Percentiles rank a stretch among this genome's conserved stretches.
Conservation (phyloP, 2,113 vertebrate species). For the Eptesicus fuscus region DNA sequence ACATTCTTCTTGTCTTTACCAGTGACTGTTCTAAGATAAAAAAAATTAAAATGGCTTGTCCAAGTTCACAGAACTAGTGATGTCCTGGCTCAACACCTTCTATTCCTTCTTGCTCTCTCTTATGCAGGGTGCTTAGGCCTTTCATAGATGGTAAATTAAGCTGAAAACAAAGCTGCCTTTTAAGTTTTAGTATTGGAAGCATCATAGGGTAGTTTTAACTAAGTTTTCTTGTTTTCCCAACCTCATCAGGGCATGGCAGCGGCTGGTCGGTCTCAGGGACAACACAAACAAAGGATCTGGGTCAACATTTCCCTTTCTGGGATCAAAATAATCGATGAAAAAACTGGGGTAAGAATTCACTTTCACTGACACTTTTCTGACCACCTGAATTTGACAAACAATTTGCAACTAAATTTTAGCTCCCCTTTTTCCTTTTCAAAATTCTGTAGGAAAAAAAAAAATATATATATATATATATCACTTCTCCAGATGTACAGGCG, state of each 20-base stretch:
- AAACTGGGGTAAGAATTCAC: slow-evolving; percentile 91
- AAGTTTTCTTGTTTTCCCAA: neutral
- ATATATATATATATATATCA: neutral
- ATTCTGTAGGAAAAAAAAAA: neutral
- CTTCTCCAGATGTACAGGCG: neutral
- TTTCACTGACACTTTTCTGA: neutral
- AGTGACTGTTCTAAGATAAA: neutral
- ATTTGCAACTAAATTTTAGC: neutral
- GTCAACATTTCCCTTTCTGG: slow-evolving; percentile 95
- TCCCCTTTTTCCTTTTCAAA: neutral
- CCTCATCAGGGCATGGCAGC: slow-evolving; percentile 91
- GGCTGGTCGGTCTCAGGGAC: slow-evolving; percentile 96
- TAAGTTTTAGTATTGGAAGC: neutral
- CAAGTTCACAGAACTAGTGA: neutral
- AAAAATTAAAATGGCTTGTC: neutral
- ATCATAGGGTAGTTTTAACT: neutral
- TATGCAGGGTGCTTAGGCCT: neutral
- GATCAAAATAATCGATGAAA: slow-evolving; percentile 96
- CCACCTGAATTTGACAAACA: neutral
- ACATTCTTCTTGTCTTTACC: neutral
- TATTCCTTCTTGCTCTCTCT: neutral
- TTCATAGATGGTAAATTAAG: neutral
- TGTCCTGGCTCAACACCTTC: neutral
- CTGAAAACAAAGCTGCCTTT: neutral
- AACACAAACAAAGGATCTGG: slow-evolving; percentile 97